Conservation (phyloP, 2,797 vertebrate species). For the Phoxinus dragarum region DNA sequence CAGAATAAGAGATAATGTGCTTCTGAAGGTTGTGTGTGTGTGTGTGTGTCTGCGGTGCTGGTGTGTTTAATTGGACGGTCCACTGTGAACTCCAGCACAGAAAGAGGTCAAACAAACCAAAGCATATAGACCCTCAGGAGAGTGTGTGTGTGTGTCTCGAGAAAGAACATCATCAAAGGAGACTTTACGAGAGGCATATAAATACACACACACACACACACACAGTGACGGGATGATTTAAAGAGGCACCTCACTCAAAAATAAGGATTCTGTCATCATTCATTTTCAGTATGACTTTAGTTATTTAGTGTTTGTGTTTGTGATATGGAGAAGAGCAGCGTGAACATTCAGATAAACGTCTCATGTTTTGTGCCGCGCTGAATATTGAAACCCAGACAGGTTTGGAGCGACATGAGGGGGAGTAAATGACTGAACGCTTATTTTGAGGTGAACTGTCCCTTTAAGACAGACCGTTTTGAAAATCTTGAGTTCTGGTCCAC, state of each 20-base stretch:
- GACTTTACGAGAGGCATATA: constrained; percentile 10
- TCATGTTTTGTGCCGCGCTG: not conserved
- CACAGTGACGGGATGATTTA: not conserved
- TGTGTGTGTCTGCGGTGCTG: constrained; percentile 21
- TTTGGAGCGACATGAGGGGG: not conserved
- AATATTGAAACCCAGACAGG: not conserved
- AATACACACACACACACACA: not conserved
- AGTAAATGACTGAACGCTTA: not conserved
- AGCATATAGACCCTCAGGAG: constrained; percentile 12
- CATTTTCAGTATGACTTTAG: not conserved
- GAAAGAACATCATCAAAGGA: not conserved
- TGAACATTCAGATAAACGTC: not conserved
- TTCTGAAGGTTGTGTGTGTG: constrained; percentile 41
- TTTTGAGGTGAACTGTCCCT: not conserved
- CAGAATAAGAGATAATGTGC: constrained; percentile 30
- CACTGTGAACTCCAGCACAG: constrained; percentile 31
- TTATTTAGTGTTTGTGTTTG: not conserved
- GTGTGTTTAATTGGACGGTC: constrained; percentile 34
- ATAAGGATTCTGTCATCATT: not conserved
- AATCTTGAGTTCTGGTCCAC: not conserved
- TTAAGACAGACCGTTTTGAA: not conserved
- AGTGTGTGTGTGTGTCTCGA: not conserved
- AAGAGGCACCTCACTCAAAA: not conserved
- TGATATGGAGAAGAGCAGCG: not conserved
- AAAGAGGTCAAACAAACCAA: constrained; percentile 37